These are phyloP conservation scores for Paedocypris sp. DNA, from an alignment of 2,113 vertebrate species.

Conservation along the genomic window DNA sequence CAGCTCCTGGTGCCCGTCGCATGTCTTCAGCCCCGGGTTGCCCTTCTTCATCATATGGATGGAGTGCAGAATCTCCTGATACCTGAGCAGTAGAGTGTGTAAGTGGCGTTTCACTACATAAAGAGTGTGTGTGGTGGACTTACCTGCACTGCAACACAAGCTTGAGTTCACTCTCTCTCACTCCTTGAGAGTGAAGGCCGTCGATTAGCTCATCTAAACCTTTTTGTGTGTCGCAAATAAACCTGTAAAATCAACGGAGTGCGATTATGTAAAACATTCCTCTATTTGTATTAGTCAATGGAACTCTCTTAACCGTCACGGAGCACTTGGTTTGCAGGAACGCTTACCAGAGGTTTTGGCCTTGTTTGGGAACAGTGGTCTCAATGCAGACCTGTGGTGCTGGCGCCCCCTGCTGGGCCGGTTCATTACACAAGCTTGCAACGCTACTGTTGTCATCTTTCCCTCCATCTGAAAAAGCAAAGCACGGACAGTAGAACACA, in stretches of 20 bases:
- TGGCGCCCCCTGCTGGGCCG: constrained; percentile 51
- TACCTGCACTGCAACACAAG: constrained; percentile 75
- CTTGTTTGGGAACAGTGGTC: constrained; percentile 83
- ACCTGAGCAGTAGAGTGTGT: constrained; percentile 53
- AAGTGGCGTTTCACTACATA: not conserved
- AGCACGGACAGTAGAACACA: not conserved
- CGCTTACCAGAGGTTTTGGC: constrained; percentile 89
- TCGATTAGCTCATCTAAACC: constrained; percentile 83
- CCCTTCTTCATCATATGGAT: constrained; percentile 78
- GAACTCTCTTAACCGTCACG: too few species aligned
- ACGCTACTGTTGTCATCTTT: constrained; percentile 56
- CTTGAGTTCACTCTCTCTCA: constrained; percentile 86
- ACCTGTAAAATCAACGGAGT: constrained; percentile 68
- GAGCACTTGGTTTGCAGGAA: not conserved
- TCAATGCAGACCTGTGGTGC: constrained; percentile 63
- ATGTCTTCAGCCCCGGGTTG: constrained; percentile 73
- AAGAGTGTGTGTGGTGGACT: constrained; percentile 20
- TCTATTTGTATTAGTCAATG: too few species aligned
- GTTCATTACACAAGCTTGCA: constrained; percentile 51
- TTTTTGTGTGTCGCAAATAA: constrained; percentile 76
- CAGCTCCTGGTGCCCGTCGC: constrained; percentile 79
- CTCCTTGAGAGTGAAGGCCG: constrained; percentile 81
- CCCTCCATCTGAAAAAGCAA: constrained; percentile 47
- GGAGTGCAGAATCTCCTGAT: constrained; percentile 85
- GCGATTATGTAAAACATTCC: too few species aligned